Evolutionary conservation across 92 coral and sea anemone genomes (phyloP), one percentile per base, ranked within the genome.

Genomic region (Chrysogorgia sp.): DNA sequence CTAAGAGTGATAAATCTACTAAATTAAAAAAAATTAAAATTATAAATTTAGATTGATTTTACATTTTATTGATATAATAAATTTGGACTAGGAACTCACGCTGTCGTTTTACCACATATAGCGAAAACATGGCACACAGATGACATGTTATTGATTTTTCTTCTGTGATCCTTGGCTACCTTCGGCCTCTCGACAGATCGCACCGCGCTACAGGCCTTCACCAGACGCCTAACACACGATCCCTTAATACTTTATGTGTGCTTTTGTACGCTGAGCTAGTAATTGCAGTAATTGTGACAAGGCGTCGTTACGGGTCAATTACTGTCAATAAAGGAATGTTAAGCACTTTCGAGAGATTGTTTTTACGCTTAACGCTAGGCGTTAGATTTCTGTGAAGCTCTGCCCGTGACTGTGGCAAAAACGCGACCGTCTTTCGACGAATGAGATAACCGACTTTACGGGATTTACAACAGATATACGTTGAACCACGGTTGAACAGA

Each of bases 251-350:
- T 19, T 63, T 26, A 34, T 30, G 40, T 13, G 32, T 60, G 7
- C 66, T 12, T 17, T 35, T 40, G 33, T 60, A 33, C 59, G 40
- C 76, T 69, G 13, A 34, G 24, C n/a, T 31, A 53, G 20, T 69
- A 45, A 69, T 69, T 29, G 79, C 64, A 10, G 13, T 56, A 52
- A 72, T 72, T 53, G 26, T 21, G 40, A 17, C 34, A 56, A 65
- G 79, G 79, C 53, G 79, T 53, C 79, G 79, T 72, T 72, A 53
- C 79, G 79, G 79, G 79, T 72, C 79, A 72, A 26, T 72, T 72
- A 33, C 40, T 53, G 79, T 72, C 79, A 72, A 55, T 14, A 32
- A 17, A 53, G 79, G 79, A 49, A 72, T 72, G 79, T 59, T 72
- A 72, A 72, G 79, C 79, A 72, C 64, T 72, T 32, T 13, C 23